phyloP scores from a whole-genome alignment of 2,113 vertebrate genomes.

The Cygnus atratus region DNA sequence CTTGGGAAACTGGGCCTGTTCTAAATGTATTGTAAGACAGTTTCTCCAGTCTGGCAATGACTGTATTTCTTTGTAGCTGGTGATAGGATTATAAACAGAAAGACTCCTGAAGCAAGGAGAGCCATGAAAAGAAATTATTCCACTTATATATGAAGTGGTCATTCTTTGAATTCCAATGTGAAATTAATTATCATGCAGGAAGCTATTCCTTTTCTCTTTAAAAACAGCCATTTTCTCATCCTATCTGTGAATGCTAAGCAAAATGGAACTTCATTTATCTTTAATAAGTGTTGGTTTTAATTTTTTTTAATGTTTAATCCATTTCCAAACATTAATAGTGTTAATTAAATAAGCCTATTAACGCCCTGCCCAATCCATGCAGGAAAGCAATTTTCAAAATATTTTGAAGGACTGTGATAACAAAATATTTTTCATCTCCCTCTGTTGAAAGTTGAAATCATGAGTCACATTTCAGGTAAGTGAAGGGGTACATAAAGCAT shows the following conservation, averaged over 20 bases:
- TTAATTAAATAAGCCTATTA: neutral
- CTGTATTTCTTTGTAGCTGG: neutral
- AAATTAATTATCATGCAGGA: neutral
- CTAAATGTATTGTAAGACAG: neutral
- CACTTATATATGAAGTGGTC: neutral
- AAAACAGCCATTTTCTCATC: neutral
- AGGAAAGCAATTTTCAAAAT: neutral
- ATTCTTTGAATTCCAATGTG: neutral
- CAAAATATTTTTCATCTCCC: neutral
- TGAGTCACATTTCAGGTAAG: neutral
- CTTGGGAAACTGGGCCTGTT: neutral
- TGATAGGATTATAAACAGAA: neutral
- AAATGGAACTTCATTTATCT: neutral
- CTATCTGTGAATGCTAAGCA: neutral
- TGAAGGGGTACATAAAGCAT: neutral
- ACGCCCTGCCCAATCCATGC: neutral
- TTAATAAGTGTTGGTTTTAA: neutral
- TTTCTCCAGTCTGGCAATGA: neutral
- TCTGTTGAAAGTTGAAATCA: neutral
- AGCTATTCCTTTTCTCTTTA: neutral
- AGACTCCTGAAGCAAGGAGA: neutral
- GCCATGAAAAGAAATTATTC: neutral
- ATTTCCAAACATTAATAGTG: neutral
- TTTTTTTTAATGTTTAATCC: neutral
- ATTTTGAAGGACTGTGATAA: neutral